Evolutionary conservation across 2,888 invertebrate species (phyloP).

Genomic region (Diloba caeruleocephala): DNA sequence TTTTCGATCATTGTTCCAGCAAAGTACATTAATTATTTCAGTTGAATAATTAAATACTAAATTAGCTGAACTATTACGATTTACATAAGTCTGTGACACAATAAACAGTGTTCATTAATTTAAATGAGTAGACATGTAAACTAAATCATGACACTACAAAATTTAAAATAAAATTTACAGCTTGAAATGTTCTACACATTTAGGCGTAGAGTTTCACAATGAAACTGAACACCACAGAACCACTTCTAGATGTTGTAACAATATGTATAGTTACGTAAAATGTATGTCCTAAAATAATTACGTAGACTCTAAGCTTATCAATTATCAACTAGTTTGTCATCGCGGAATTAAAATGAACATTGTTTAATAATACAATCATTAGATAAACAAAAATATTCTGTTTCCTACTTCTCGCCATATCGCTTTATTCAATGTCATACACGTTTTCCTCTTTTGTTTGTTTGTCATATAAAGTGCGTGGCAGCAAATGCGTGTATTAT

Average conservation of each 20-base stretch:
- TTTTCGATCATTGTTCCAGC: slow-evolving; percentile 3
- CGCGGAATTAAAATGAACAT: slow-evolving; percentile 2
- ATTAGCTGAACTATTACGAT: slow-evolving; percentile 7
- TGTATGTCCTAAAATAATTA: neutral
- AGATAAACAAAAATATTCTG: slow-evolving; percentile 7
- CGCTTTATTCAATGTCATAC: slow-evolving; percentile 15
- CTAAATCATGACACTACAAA: too few species aligned
- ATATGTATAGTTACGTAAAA: too few species aligned
- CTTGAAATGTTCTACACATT: too few species aligned
- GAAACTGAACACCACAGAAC: too few species aligned
- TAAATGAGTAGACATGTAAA: too few species aligned
- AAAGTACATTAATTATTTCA: slow-evolving; percentile 1
- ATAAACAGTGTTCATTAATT: neutral
- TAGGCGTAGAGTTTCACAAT: too few species aligned
- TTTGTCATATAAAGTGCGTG: neutral
- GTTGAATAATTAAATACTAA: slow-evolving; percentile 10
- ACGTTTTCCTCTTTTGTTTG: slow-evolving; percentile 12
- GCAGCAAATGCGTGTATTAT: neutral
- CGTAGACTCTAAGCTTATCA: neutral
- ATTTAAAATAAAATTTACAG: too few species aligned
- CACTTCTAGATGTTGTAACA: too few species aligned
- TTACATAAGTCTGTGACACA: slow-evolving; percentile 9
- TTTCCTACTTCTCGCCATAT: slow-evolving; percentile 16
- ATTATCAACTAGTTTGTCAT: neutral
- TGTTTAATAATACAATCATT: neutral